Percentiles rank a stretch among this genome's conserved stretches.
phyloP scores from a whole-genome alignment of 1,140 invertebrate species.

The Potamilus streckersoni region DNA sequence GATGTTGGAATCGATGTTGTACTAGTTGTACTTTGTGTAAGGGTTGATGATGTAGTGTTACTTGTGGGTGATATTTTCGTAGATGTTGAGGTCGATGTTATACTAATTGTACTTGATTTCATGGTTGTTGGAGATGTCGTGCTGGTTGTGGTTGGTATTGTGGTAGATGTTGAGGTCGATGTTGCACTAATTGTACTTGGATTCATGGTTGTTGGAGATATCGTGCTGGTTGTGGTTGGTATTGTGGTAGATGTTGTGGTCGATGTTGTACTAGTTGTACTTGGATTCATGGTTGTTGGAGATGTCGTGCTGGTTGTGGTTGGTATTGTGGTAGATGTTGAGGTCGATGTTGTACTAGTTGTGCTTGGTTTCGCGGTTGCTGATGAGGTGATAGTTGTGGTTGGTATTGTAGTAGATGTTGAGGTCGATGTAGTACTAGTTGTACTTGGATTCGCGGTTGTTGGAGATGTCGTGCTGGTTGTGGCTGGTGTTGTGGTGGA shows the following conservation, averaged over 20 bases:
- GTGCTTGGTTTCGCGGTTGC: neutral
- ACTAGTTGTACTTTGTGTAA: neutral
- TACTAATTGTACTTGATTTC: neutral
- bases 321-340: neutral
- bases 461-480: neutral
- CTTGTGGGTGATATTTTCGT: neutral
- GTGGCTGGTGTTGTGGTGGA: neutral
- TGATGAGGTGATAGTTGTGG: neutral
- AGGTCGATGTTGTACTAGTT: neutral
- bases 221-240: neutral
- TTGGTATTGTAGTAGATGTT: neutral
- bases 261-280: neutral
- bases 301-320: neutral
- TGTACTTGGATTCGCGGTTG: neutral
- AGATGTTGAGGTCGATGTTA: neutral
- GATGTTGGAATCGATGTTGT: neutral
- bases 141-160: neutral
- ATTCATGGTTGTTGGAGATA: neutral
- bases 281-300: neutral
- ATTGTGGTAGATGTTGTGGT: neutral
- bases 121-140: too few relatives aligned
- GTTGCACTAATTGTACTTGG: neutral
- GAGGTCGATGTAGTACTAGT: neutral
- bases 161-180: slow-evolving; percentile 2
- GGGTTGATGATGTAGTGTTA: neutral